A percentile compares a stretch with the other conserved stretches of the same genome.
Conservation (phyloP, 2,797 vertebrate genomes). For the Alfaro cultratus region DNA sequence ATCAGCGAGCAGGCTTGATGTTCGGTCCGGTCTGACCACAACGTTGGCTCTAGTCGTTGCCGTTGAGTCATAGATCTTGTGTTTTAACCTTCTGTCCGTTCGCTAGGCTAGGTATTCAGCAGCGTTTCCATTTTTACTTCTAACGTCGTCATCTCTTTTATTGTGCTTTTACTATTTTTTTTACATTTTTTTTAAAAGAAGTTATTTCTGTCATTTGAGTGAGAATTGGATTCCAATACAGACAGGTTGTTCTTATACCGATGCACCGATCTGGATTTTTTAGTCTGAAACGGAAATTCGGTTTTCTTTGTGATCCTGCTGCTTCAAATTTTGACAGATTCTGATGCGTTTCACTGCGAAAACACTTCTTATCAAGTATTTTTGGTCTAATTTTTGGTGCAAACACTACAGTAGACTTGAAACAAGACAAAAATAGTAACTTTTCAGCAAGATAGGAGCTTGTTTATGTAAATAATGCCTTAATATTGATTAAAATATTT, state of each 20-base stretch:
- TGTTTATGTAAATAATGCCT: no score
- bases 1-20: slow-evolving; percentile 49
- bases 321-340: neutral
- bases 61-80: slow-evolving; percentile 49
- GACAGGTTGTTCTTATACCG: slow-evolving; percentile 33
- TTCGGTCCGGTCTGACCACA: slow-evolving; percentile 33
- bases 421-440: no score
- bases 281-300: neutral
- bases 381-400: no score
- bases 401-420: no score
- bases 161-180: slow-evolving; percentile 20
- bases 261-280: neutral
- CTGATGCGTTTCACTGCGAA: neutral
- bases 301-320: neutral
- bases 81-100: slow-evolving; percentile 62
- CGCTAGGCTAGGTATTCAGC: slow-evolving; percentile 50
- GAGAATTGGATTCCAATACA: slow-evolving; percentile 43
- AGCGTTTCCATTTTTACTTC: slow-evolving; percentile 32
- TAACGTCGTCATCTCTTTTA: slow-evolving; percentile 50
- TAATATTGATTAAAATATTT: no score
- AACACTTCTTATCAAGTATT: no score
- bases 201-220: slow-evolving; percentile 30
- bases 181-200: neutral
- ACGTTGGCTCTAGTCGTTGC: slow-evolving; percentile 46
- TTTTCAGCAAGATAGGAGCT: no score